Evolutionary conservation across 2,797 vertebrate genomes (phyloP).

Genomic region (Bryconaethiops microstoma): DNA sequence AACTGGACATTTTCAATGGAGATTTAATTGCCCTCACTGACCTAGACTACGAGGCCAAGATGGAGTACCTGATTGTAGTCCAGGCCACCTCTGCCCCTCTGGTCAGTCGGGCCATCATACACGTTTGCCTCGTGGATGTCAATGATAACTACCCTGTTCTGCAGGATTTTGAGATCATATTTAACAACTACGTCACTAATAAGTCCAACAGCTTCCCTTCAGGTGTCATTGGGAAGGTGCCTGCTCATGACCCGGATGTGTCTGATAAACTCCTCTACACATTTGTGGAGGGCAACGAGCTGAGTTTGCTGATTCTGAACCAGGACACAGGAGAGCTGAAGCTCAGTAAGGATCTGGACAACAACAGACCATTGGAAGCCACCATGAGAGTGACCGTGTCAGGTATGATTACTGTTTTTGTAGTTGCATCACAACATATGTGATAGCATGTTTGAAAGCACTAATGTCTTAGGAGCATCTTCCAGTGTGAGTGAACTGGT

Average conservation of each 20-base stretch:
- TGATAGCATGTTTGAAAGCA: neutral
- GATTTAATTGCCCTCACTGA: constrained; percentile 86
- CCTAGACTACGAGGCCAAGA: constrained; percentile 84
- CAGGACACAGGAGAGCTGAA: constrained; percentile 82
- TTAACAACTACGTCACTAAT: constrained; percentile 89
- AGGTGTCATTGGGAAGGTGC: constrained; percentile 85
- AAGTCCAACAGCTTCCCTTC: constrained; percentile 87
- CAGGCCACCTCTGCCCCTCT: constrained; percentile 89
- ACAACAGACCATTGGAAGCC: constrained; percentile 86
- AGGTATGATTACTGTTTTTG: constrained; percentile 73
- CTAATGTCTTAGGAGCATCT: neutral
- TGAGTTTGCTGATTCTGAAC: constrained; percentile 82
- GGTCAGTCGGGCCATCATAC: constrained; percentile 86
- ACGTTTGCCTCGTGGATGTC: constrained; percentile 81
- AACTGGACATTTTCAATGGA: constrained; percentile 86
- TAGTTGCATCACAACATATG: neutral
- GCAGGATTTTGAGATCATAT: constrained; percentile 88
- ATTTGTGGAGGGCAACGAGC: constrained; percentile 86
- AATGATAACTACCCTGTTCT: constrained; percentile 85
- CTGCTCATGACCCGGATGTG: constrained; percentile 85
- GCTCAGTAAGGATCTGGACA: constrained; percentile 85
- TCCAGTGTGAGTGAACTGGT: too few species aligned
- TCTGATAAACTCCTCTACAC: constrained; percentile 85
- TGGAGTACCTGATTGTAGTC: constrained; percentile 86
- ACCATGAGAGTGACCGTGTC: constrained; percentile 85